phyloP scores from a whole-genome alignment of 2,113 vertebrate species.

The Haemorhous mexicanus region DNA sequence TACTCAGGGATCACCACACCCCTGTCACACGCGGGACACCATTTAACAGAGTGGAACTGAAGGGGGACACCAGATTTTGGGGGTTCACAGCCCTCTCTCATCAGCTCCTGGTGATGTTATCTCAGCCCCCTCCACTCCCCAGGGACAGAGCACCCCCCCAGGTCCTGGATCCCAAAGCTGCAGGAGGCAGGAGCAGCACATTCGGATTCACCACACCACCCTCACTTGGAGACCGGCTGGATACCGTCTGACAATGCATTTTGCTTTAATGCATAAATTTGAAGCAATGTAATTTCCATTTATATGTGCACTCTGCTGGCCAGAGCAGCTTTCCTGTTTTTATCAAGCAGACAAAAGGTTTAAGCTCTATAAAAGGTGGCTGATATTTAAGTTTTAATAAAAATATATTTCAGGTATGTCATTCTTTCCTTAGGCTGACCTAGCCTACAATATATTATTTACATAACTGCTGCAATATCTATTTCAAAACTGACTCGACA shows the following conservation, averaged over 20 bases:
- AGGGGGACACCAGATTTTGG: not conserved
- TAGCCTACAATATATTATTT: conserved; percentile 48
- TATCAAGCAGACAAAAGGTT: conserved; percentile 23
- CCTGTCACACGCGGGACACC: not conserved
- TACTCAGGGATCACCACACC: rapidly evolving
- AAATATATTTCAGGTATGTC: not conserved
- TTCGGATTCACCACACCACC: not conserved
- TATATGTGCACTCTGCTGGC: not conserved
- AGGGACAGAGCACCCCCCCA: no score
- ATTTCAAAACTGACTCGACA: conserved; percentile 55
- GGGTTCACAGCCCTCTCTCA: not conserved
- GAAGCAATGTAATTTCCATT: not conserved
- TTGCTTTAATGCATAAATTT: not conserved
- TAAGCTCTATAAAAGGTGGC: conserved; percentile 16
- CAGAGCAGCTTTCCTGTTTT: not conserved
- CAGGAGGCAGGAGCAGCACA: not conserved
- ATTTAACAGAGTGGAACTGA: rapidly evolving
- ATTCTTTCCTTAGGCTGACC: conserved; percentile 17
- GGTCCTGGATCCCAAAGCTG: rapidly evolving
- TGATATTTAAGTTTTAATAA: conserved; percentile 46
- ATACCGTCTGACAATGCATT: not conserved
- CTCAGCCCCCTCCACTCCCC: no score
- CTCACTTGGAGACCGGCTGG: not conserved
- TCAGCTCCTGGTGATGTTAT: rapidly evolving
- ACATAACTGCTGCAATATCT: conserved; percentile 56